Evolutionary conservation across 1,140 invertebrate genomes (phyloP).

Genomic region (Drosophila auraria): DNA sequence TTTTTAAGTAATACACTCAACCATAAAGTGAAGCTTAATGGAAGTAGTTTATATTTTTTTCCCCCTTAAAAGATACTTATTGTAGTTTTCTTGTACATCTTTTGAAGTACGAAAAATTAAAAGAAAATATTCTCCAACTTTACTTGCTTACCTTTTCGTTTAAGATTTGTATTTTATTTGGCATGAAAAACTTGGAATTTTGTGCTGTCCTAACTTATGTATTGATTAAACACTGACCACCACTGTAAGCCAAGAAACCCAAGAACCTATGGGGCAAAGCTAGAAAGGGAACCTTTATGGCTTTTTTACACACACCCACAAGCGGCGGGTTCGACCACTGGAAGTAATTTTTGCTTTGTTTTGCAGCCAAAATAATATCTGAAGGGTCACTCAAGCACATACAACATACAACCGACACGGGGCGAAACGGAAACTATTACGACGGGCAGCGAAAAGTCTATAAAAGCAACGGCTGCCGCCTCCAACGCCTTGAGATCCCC

Average conservation of each 20-base stretch:
- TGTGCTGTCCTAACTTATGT: conserved; percentile 9
- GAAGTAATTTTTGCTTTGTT: conserved; percentile 49
- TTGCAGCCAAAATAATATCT: conserved; percentile 61
- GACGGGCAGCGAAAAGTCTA: conserved; percentile 65
- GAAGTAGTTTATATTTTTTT: background rate
- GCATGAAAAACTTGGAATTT: background rate
- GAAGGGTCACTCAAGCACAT: conserved; percentile 43
- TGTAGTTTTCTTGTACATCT: too few relatives aligned
- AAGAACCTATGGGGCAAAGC: background rate
- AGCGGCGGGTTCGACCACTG: conserved; percentile 16
- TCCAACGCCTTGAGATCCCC: conserved; percentile 28
- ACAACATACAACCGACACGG: conserved; percentile 11
- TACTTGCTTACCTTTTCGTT: background rate
- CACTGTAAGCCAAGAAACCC: background rate
- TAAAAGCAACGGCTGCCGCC: conserved; percentile 70
- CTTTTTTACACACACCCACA: conserved; percentile 30
- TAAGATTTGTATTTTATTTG: background rate
- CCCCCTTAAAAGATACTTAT: background rate
- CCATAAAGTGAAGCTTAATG: conserved; percentile 5
- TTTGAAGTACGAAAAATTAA: too few relatives aligned
- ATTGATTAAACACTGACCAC: conserved; percentile 30
- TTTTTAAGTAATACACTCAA: conserved; percentile 7
- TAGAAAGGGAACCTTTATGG: conserved; percentile 28
- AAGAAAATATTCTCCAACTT: background rate
- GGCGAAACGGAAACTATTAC: conserved; percentile 52